Evolutionary conservation across 1,140 invertebrate species (phyloP), one percentile per base, ranked within the genome.

Genomic region (Neoseiulus cucumeris): DNA sequence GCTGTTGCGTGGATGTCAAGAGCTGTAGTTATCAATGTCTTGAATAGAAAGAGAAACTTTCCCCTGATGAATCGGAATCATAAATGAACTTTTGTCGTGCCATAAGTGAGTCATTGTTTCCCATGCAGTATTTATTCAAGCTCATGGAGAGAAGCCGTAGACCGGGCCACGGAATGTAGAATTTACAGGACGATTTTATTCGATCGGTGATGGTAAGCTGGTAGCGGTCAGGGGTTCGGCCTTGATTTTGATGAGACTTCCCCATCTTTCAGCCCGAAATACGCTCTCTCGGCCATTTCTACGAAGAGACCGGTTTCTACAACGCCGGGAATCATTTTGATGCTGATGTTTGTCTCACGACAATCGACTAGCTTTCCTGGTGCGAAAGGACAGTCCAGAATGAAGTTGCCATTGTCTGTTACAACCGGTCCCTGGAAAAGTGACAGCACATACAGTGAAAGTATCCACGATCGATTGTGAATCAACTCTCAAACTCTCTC

Each of bases 361-460:
- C 91, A 96, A 72, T 91, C 79, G 75, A 42, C 80, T 76, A 67
- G 82, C 75, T 59, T 81, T 77, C 20, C 33, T 20, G 5, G n/a
- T 29, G 59, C 22, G 22, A 28, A n/a, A 83, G 81, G 77, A 96
- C 93, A 98, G 75, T 98, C 94, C 2, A 98, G 72, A 67, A 98
- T 85, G 74, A 98, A 95, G 78, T 98, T 98, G 12, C 91, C 90
- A 82, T 96, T 97, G 74, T 98, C 95, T 9, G 94, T 98, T 5
- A 98, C 83, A 41, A 96, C 83, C 41, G 95, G 94, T 29, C 94
- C 94, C 84, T 85, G 33, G 45, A 14, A 14, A 47, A 14, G 14
- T 6, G 28, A 28, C 28, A 14, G 14, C 7, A 22, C 7, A n/a
- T n/a, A n/a, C n/a, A n/a, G n/a, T n/a, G n/a, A n/a, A n/a, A n/a